Base-by-base conservation (phyloP, 2,797 vertebrate species). In the Novumbra hubbsi region DNA sequence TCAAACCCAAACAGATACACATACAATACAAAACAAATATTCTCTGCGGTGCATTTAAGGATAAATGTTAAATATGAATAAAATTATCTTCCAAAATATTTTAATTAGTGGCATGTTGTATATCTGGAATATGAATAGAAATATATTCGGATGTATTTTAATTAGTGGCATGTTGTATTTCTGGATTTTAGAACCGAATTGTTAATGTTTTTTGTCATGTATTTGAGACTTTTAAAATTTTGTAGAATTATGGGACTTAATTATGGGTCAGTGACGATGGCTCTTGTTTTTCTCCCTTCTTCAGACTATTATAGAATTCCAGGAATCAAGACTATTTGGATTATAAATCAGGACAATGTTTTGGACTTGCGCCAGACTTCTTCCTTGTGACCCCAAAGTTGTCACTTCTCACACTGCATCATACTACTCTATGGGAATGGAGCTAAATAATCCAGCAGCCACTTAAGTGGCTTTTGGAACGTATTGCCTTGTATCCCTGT, bases 401-500 rank as follows among this genome's bases (percentile, higher is more conserved):
- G 57, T 74, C 75, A 60, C 49, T 67, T 14, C 30, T 75, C 57
- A 70, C 72, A 74, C 63, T 71, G 60, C 68, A 72, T 77, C 71
- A 30, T 73, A 72, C 30, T 75, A 69, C 73, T 70, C 28, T 70
- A 72, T 67, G 50, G 34, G 62, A 76, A 69, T 45, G 15, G 68
- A 68, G 67, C 72, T 34, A 65, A 28, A 72, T 55, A 55, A 21
- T 65, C 69, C 50, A 38, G 21, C 66, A 70, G 67, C 74, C 12
- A 19, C 19, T 64, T 68, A 27, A 27, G 67, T 78, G 78, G 75
- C 71, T 82, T 82, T 79, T 77, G 73, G 69, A 76, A 79, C 77
- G 21, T 68, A 72, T 76, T 65, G 71, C 68, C 74, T 78, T 83
- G 78, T 77, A 71, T 70, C 73, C 60, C 30, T 14, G 30, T 70